Conservation (phyloP, 2,888 invertebrate genomes). For the Nesidiocoris tenuis region DNA sequence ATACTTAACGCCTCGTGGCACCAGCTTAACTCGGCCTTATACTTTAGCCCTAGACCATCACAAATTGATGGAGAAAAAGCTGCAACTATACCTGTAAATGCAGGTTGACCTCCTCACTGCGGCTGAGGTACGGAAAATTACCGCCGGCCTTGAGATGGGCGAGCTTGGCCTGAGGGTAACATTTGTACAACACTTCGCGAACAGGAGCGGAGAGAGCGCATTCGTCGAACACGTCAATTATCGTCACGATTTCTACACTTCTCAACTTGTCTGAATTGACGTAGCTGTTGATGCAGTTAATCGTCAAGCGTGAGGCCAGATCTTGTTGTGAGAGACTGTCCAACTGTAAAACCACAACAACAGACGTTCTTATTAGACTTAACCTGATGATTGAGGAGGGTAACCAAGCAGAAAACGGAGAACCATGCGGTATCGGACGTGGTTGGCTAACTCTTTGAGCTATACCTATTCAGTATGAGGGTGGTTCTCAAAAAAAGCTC, state of each 20-base stretch:
- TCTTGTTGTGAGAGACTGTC: slow-evolving; percentile 79
- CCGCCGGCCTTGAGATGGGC: slow-evolving; percentile 87
- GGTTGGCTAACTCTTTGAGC: no score
- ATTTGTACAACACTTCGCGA: slow-evolving; percentile 78
- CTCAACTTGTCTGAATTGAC: slow-evolving; percentile 73
- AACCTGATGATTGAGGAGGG: slow-evolving; percentile 11
- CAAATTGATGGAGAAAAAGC: no score
- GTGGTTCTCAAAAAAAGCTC: no score
- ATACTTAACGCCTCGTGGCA: no score
- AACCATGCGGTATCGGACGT: no score
- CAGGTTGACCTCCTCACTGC: slow-evolving; percentile 84
- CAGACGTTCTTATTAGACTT: no score
- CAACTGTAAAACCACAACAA: slow-evolving; percentile 68
- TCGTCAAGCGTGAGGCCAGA: slow-evolving; percentile 79
- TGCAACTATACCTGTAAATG: slow-evolving; percentile 88
- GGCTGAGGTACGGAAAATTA: slow-evolving; percentile 86
- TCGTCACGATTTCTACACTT: slow-evolving; percentile 68
- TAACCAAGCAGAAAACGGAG: slow-evolving; percentile 13
- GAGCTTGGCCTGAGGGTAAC: slow-evolving; percentile 80
- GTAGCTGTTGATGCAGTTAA: slow-evolving; percentile 79
- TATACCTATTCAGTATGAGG: no score
- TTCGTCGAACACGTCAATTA: slow-evolving; percentile 87
- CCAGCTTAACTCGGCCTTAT: no score
- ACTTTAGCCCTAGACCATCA: no score
- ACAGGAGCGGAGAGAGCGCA: slow-evolving; percentile 76